A percentile compares a stretch with the other conserved stretches of the same genome.
Evolutionary conservation across 2,888 invertebrate genomes (phyloP).

Genomic region (Nymphalis polychloros): DNA sequence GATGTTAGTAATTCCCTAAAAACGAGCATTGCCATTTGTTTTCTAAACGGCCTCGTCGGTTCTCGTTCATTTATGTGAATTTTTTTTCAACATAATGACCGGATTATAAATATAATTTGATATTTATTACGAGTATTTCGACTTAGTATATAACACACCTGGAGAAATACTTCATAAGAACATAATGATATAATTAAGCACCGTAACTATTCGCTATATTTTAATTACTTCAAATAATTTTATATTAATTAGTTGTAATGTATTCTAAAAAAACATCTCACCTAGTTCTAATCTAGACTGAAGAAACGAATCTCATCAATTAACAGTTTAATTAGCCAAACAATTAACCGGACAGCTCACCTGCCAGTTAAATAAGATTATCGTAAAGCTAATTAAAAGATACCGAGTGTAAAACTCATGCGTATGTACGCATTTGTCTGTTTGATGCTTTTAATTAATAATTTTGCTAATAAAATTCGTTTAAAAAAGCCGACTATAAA

Average conservation of each 20-base stretch:
- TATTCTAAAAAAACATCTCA: not conserved
- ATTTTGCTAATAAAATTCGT: constrained; percentile 1
- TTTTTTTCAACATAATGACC: too few species aligned
- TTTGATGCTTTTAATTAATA: constrained; percentile 17
- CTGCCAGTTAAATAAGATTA: constrained; percentile 27
- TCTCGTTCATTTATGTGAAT: too few species aligned
- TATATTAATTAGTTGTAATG: not conserved
- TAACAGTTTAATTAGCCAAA: constrained; percentile 19
- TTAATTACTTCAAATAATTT: not conserved
- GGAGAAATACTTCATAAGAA: too few species aligned
- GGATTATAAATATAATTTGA: too few species aligned
- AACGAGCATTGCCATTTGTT: too few species aligned
- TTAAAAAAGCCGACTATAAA: not conserved
- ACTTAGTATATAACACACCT: too few species aligned
- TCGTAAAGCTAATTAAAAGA: constrained; percentile 21
- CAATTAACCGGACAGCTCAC: constrained; percentile 31
- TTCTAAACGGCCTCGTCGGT: too few species aligned
- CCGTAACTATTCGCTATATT: not conserved
- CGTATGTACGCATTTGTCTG: constrained; percentile 12
- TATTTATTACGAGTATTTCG: too few species aligned
- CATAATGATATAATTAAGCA: too few species aligned
- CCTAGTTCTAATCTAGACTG: not conserved
- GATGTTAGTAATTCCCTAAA: too few species aligned
- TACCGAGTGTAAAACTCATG: not conserved
- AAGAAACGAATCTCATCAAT: constrained; percentile 12